Conservation (phyloP, 2,797 vertebrate species). For the Propithecus perrieri region DNA sequence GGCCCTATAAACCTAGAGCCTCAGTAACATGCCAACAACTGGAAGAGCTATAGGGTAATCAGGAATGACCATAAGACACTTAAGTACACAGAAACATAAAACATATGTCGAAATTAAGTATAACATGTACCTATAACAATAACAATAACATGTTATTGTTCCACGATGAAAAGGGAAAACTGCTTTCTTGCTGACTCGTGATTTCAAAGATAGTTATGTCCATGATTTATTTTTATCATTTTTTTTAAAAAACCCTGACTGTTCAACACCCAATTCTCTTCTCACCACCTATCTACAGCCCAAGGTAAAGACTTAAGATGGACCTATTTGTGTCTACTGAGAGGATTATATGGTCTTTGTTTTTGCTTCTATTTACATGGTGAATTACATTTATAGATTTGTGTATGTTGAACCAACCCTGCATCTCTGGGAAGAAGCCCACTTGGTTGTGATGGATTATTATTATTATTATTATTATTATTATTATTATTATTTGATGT, state of each 20-base stretch:
- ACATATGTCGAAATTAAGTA: not conserved
- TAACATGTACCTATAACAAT: not conserved
- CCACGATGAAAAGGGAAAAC: not conserved
- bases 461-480: no score
- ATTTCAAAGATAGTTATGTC: not conserved
- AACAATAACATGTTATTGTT: not conserved
- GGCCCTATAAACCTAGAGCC: not conserved
- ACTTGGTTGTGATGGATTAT: no score
- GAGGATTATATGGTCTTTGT: no score
- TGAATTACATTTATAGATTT: no score
- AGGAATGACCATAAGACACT: not conserved
- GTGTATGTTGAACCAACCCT: no score
- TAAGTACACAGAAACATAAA: not conserved
- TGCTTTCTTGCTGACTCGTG: not conserved
- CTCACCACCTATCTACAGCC: not conserved
- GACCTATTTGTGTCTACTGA: no score
- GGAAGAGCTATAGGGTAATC: not conserved
- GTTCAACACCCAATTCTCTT: not conserved
- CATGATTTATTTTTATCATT: not conserved
- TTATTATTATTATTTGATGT: no score
- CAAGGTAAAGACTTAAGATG: not conserved
- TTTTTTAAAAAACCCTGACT: not conserved
- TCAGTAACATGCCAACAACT: not conserved
- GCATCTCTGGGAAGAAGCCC: no score
- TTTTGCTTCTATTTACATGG: no score